These are phyloP conservation scores for Resseliella maxima DNA, from an alignment of 2,888 invertebrate species.

Conservation along the genomic window DNA sequence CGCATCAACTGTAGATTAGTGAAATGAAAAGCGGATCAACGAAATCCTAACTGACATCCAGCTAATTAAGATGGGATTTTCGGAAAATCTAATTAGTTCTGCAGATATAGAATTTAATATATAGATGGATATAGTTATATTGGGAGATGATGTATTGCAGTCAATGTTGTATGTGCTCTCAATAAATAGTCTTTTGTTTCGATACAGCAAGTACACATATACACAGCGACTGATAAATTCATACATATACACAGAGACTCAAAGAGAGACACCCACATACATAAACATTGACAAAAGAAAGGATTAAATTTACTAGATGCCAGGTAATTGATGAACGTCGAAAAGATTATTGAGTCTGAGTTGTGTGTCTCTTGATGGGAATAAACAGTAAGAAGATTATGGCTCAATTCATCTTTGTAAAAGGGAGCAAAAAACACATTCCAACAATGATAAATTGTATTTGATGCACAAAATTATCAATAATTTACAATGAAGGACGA, in stretches of 20 bases:
- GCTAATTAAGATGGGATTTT: slow-evolving; percentile 54
- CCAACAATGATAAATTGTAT: slow-evolving; percentile 43
- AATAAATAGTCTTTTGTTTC: background rate
- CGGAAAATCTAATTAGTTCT: slow-evolving; percentile 53
- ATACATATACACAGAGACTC: no score
- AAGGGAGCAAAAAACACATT: background rate
- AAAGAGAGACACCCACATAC: no score
- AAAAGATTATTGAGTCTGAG: slow-evolving; percentile 13
- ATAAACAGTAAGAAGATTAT: slow-evolving; percentile 47
- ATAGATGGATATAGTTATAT: background rate
- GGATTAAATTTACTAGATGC: slow-evolving; percentile 31
- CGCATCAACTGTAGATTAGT: slow-evolving; percentile 35
- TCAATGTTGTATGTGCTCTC: background rate
- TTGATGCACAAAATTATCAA: slow-evolving; percentile 51
- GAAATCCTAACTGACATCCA: slow-evolving; percentile 51
- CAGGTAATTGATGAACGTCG: slow-evolving; percentile 51
- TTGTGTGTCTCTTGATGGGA: background rate
- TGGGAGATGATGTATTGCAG: slow-evolving; percentile 36
- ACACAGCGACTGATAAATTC: no score
- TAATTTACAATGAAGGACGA: slow-evolving; percentile 41
- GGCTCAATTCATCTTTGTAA: background rate
- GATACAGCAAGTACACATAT: no score
- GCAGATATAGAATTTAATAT: background rate
- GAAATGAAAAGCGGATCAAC: slow-evolving; percentile 49
- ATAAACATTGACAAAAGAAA: no score